Evolutionary conservation across 1,140 invertebrate species (phyloP), one percentile per base, ranked within the genome.

Genomic region (Steinernema feltiae): DNA sequence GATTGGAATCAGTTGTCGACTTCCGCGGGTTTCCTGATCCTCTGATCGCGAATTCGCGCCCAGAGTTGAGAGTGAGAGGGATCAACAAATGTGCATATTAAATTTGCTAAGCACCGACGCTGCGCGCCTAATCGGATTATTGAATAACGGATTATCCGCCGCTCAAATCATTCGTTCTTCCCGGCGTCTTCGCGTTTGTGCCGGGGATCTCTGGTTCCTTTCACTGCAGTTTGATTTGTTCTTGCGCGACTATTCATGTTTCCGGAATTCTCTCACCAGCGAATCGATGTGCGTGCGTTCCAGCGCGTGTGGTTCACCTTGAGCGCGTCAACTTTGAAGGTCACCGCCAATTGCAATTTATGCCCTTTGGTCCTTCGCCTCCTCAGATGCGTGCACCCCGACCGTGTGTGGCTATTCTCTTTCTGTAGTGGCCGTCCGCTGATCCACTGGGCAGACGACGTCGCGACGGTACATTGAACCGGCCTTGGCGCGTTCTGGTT

Each of bases 91-190:
- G 53, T 63, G 24, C 53, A 63, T 63, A 63, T 63, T 63, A 7
- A 63, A 63, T 63, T 63, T n/a, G 53, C 53, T 27, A 15, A 63
- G 53, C 53, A 3, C 7, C 15, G 53, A 7, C 53, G 53, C 7
- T 27, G 12, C 12, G 12, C 53, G 53, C 53, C 53, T 63, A 63
- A 63, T 63, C 53, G 53, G 53, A 63, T 63, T 63, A 63, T 63
- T 63, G 53, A 63, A 63, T 63, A 63, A 63, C 53, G 53, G 53
- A 63, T 63, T 63, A 63, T 7, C 24, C 53, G 53, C 53, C 53
- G 53, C 53, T 27, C 24, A 63, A 63, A 21, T 63, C 53, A 27
- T 3, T 27, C 53, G 15, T 41, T 41, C 24, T 63, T 27, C 2
- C 7, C 41, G 41, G 7, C 41, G 41, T 63, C 53, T 63, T 27